Evolutionary conservation across 2,888 invertebrate genomes (phyloP).

Genomic region (Melieria crassipennis): DNA sequence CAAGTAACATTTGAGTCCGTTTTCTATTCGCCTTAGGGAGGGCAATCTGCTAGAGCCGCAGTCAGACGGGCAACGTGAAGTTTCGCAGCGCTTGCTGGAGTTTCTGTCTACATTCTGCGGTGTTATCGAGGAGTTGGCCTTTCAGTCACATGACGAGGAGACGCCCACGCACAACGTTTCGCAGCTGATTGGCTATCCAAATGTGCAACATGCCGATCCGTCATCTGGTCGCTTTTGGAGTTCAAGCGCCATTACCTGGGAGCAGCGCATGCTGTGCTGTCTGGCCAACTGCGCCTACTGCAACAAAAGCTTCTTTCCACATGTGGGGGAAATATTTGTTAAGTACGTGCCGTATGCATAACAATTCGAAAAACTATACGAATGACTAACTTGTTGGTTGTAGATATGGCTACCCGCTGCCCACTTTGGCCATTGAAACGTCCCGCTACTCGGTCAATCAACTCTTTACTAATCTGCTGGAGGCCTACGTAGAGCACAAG

Average conservation of each 20-base stretch:
- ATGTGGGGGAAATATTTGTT: conserved; percentile 74
- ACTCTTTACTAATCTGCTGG: conserved; percentile 70
- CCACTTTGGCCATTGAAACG: conserved; percentile 75
- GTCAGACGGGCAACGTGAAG: conserved; percentile 64
- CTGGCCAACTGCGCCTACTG: conserved; percentile 91
- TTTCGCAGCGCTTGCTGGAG: conserved; percentile 68
- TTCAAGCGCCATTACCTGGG: conserved; percentile 71
- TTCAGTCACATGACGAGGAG: conserved; percentile 73
- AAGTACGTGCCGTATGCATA: conserved; percentile 45
- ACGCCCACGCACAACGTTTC: conserved; percentile 68
- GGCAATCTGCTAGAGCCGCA: conserved; percentile 65
- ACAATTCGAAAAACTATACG: neutral
- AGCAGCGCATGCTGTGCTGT: conserved; percentile 83
- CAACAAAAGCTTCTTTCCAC: conserved; percentile 76
- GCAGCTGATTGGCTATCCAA: conserved; percentile 73
- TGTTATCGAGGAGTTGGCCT: conserved; percentile 79
- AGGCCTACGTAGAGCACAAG: conserved; percentile 88
- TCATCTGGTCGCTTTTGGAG: conserved; percentile 51
- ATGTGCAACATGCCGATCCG: conserved; percentile 56
- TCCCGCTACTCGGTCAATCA: conserved; percentile 72
- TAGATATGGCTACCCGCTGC: conserved; percentile 80
- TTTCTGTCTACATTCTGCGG: conserved; percentile 73
- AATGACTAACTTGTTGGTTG: neutral
- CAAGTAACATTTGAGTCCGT: conserved; percentile 48
- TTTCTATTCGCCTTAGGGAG: conserved; percentile 60